Base-by-base conservation (phyloP, 2,797 vertebrate genomes). In the Silurus lanzhouensis region DNA sequence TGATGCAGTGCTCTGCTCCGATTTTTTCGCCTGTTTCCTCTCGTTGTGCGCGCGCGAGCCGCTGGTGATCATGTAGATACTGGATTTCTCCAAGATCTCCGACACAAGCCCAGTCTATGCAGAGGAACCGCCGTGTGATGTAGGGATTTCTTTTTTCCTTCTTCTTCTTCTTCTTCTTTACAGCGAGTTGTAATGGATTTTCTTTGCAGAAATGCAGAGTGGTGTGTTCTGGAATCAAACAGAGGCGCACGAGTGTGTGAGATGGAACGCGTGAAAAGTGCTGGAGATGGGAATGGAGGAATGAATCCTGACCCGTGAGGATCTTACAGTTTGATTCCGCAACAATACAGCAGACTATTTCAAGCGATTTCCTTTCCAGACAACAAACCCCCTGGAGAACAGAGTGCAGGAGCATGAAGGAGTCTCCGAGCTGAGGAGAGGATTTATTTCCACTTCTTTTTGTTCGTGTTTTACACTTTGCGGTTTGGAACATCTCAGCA, bases 61-160 rank as follows among this genome's bases (percentile, higher is more conserved):
- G 90, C 90, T 92, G 89, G 89, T 89, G 82, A 87, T 87, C 88
- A 72, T 84, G 89, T 83, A 90, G 86, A 83, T 90, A 10, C 71
- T 77, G 83, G 75, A 63, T 87, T 91, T 84, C 85, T 67, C 68
- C 86, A 88, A 87, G 74, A 77, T 27, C 72, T 25, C n/a, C 13
- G 22, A 87, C 79, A 87, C 79, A 85, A 81, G 20, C 80, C 25
- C 17, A 55, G 63, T 25, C 3, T 25, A 31, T 52, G 52, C 25
- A 25, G 52, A 25, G 0, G 31, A n/a, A 7, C 58, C 76, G 2
- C 20, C 5, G 52, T 17, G 31, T n/a, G 55, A 25, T 60, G 81
- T 3, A 58, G 67, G 17, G 55, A 19, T 44, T n/a, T 67, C 15
- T 60, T 22, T 38, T 20, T 27, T 15, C 7, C 13, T 6, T 7